phyloP scores from a whole-genome alignment of 2,888 invertebrate genomes.

The Nomada fucata region DNA sequence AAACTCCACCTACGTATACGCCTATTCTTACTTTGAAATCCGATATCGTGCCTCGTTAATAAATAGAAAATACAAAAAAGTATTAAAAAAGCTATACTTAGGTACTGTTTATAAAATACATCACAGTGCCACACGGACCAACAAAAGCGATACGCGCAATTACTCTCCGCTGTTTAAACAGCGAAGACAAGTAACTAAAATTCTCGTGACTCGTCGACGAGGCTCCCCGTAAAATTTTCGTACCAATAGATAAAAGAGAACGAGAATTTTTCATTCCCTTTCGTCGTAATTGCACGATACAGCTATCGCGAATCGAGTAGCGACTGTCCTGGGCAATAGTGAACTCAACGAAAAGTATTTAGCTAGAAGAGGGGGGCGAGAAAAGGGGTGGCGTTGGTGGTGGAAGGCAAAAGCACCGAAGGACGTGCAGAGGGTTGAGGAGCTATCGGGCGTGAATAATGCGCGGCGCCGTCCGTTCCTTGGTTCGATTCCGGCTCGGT shows the following conservation, averaged over 20 bases:
- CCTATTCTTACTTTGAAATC: slow-evolving; percentile 48
- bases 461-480: slow-evolving; percentile 76
- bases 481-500: slow-evolving; percentile 72
- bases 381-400: slow-evolving; percentile 39
- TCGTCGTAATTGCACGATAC: not conserved
- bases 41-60: slow-evolving; percentile 21
- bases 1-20: slow-evolving; percentile 77
- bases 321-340: not conserved
- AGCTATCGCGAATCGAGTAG: not conserved
- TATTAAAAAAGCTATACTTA: too few species aligned
- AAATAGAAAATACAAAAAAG: not conserved
- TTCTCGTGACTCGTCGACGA: too few species aligned
- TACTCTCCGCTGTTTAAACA: too few species aligned
- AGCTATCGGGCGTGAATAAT: slow-evolving; percentile 82
- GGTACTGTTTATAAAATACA: too few species aligned
- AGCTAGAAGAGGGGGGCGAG: slow-evolving; percentile 19
- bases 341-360: slow-evolving; percentile 51
- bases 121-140: too few species aligned
- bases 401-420: slow-evolving; percentile 35
- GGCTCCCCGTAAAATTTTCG: too few species aligned
- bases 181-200: too few species aligned
- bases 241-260: too few species aligned
- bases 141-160: too few species aligned
- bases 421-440: slow-evolving; percentile 62
- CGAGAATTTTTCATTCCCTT: too few species aligned